Evolutionary conservation across 2,113 vertebrate species (phyloP), one percentile per base, ranked within the genome.

Genomic region (Brachypodius melanocephalos): DNA sequence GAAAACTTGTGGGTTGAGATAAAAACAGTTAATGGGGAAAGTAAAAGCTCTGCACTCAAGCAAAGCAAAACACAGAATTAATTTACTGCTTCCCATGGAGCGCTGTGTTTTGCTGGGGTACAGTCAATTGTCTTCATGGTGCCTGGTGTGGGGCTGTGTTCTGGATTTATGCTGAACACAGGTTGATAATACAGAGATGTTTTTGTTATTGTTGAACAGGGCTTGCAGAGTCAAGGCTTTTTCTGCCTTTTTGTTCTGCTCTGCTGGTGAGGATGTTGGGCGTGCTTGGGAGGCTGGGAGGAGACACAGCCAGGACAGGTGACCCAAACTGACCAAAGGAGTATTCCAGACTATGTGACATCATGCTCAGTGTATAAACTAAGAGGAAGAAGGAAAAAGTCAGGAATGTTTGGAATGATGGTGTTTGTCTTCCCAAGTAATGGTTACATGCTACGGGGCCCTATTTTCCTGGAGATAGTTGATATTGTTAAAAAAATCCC

Each of bases 281-380:
- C 0, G 10, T 17, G 6, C 5, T 1, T 63, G 17, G 16, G 32
- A 45, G 12, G 1, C 0, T 51, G 43, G 21, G 18, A 45, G 12
- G 18, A 66, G 51, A n/a, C 18, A 43, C 12, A 32, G 12, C 6
- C 0, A 0, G 43, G 7, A 51, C 15, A 12, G 32, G 36, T 58
- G 68, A 81, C 10, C 18, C 43, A 10, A 38, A 45, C 15, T 45
- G 36, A n/a, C 14, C 10, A 58, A 66, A 66, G 18, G 28, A 5
- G n/a, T 29, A 9, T 45, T 38, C 26, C 36, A 17, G 4, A 51
- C 7, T 6, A 2, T 25, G 2, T 22, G 57, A 26, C 10, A 19
- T n/a, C 5, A 29, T 38, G 8, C 8, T 18, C 36, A 15, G 6
- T 28, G 24, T 11, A 16, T 42, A 28, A 65, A 48, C 5, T 13